Evolutionary conservation across 2,797 vertebrate genomes (phyloP).

Genomic region (Galago senegalensis): DNA sequence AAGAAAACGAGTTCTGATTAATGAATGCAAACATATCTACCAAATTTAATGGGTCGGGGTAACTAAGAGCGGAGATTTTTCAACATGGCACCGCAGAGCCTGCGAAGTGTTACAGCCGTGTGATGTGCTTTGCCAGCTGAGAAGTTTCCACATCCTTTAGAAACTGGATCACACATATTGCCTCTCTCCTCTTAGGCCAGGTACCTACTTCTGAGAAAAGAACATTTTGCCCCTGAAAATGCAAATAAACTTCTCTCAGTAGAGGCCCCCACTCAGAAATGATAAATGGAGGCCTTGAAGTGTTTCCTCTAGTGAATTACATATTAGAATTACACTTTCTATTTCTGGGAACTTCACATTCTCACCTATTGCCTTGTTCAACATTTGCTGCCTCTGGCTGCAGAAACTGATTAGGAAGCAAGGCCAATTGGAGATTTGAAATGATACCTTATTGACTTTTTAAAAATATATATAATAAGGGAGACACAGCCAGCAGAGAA

Average conservation of each 20-base stretch:
- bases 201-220: conserved; percentile 74
- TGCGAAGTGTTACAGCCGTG: background rate
- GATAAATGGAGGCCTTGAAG: conserved; percentile 81
- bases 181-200: conserved; percentile 35
- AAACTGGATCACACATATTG: background rate
- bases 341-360: conserved; percentile 64
- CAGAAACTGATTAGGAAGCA: conserved; percentile 78
- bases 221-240: conserved; percentile 74
- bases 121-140: background rate
- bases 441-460: conserved; percentile 76
- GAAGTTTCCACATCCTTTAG: conserved; percentile 48
- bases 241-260: conserved; percentile 62
- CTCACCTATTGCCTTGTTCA: conserved; percentile 70
- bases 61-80: background rate
- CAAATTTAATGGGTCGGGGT: background rate
- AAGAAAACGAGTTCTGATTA: background rate
- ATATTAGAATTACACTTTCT: conserved; percentile 72
- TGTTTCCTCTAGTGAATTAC: conserved; percentile 67
- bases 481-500: conserved; percentile 29
- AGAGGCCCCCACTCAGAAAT: conserved; percentile 54
- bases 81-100: background rate
- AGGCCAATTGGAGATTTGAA: conserved; percentile 72
- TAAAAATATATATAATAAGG: conserved; percentile 13
- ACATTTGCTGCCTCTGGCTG: conserved; percentile 67
- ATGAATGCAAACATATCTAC: background rate